Percentiles rank a stretch among this genome's conserved stretches.
These are phyloP conservation scores for Peromyscus aztecus DNA, from an alignment of 2,797 vertebrate genomes.

Conservation along the genomic window DNA sequence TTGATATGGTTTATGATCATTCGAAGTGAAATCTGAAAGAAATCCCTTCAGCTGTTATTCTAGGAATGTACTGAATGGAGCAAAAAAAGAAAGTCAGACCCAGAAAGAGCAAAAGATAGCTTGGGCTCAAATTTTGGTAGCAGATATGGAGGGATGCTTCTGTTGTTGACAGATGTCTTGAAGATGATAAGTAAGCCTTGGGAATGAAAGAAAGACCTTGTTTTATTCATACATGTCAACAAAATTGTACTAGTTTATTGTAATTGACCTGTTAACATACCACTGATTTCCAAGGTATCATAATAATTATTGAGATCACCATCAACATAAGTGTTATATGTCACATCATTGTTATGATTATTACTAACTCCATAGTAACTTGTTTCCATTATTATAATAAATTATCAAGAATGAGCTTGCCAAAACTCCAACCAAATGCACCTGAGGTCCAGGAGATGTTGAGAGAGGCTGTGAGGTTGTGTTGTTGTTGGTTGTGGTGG, in stretches of 20 bases:
- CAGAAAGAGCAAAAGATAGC: not conserved
- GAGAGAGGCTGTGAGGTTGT: not conserved
- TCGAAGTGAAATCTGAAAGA: constrained; percentile 3
- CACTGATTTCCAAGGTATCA: not conserved
- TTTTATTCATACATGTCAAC: not conserved
- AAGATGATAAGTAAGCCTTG: not conserved
- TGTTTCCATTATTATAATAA: not conserved
- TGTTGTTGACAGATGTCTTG: not conserved
- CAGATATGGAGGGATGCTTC: fast-evolving
- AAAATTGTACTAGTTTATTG: not conserved
- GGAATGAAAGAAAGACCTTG: not conserved
- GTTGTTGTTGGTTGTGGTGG: not conserved
- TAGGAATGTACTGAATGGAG: not conserved
- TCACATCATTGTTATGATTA: not conserved
- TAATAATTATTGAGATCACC: constrained; percentile 13
- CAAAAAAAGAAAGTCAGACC: not conserved
- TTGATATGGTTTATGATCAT: constrained; percentile 21
- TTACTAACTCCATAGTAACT: not conserved
- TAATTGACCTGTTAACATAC: not conserved
- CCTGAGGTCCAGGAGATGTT: not conserved
- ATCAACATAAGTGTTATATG: not conserved
- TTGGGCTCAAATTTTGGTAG: not conserved
- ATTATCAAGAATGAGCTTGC: not conserved
- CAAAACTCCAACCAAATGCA: not conserved
- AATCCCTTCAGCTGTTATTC: not conserved